phyloP scores from a whole-genome alignment of 2,113 vertebrate species.

The Dipodomys merriami region DNA sequence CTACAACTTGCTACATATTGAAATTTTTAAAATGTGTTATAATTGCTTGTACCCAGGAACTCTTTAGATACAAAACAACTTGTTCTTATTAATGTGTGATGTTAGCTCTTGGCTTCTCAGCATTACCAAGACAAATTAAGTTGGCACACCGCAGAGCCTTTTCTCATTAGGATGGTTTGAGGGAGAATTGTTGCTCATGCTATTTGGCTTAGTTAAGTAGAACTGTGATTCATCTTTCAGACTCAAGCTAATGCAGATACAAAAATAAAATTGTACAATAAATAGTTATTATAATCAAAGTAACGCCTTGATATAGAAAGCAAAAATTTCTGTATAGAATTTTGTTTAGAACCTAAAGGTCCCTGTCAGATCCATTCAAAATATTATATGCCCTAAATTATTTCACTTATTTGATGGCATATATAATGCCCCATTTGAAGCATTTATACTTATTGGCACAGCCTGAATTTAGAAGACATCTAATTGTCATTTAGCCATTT shows the following conservation, averaged over 20 bases:
- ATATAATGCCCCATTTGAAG: not conserved
- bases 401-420: not conserved
- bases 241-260: not conserved
- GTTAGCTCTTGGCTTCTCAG: not conserved
- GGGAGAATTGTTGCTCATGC: not conserved
- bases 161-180: not conserved
- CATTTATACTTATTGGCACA: not conserved
- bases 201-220: not conserved
- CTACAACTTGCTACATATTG: no score
- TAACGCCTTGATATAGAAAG: not conserved
- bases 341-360: not conserved
- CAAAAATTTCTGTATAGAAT: not conserved
- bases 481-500: not conserved
- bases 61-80: not conserved
- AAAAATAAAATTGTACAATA: not conserved
- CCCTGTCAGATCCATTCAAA: not conserved
- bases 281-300: not conserved
- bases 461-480: not conserved
- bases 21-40: not conserved
- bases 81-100: not conserved
- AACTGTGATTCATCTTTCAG: not conserved
- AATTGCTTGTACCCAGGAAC: not conserved
- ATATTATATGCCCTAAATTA: not conserved
- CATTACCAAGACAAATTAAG: not conserved
- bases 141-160: not conserved